phyloP scores from a whole-genome alignment of 2,113 vertebrate genomes.

The Uria lomvia region DNA sequence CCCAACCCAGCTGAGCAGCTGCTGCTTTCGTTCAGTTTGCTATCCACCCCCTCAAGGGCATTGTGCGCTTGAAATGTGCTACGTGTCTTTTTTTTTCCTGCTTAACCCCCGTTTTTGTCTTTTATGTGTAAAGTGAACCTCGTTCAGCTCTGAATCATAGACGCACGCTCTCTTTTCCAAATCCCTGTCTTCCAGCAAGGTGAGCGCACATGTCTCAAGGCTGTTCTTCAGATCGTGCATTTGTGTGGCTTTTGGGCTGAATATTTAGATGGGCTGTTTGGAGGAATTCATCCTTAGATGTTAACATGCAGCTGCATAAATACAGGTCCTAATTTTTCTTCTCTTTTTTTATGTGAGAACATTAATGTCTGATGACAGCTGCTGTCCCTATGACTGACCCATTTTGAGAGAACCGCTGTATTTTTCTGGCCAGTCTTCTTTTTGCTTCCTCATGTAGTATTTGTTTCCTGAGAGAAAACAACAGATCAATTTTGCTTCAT shows the following conservation, averaged over 20 bases:
- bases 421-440: not conserved
- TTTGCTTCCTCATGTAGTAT: not conserved
- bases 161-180: not conserved
- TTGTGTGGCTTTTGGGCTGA: not conserved
- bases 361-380: not conserved
- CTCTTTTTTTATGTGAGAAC: not conserved
- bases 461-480: conserved; percentile 23
- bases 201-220: not conserved
- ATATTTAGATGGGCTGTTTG: not conserved
- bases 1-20: not conserved
- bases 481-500: conserved; percentile 17
- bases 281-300: not conserved
- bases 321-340: not conserved
- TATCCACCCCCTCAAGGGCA: not conserved
- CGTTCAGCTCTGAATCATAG: not conserved
- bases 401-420: not conserved
- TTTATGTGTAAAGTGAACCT: not conserved
- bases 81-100: not conserved
- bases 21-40: accelerated
- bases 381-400: not conserved
- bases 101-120: not conserved
- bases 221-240: not conserved
- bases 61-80: not conserved
- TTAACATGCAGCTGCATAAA: not conserved
- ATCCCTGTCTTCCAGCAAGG: not conserved